phyloP scores from a whole-genome alignment of 1,140 invertebrate species.

The Brachionus rotundiformis region DNA sequence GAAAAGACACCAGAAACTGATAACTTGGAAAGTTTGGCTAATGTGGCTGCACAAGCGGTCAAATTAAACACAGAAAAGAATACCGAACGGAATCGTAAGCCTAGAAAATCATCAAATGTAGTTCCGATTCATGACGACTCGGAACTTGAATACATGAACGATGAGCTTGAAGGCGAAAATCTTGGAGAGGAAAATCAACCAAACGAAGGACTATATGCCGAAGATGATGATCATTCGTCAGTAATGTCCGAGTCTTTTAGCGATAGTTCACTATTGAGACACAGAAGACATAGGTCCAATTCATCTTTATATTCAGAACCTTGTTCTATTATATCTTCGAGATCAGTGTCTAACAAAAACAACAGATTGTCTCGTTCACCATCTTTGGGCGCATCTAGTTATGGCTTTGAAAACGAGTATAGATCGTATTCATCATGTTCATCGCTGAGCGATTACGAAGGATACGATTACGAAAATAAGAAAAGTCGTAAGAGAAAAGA shows the following conservation, averaged over 20 bases:
- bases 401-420: neutral
- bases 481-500: neutral
- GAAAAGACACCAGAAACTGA: neutral
- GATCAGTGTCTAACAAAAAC: neutral
- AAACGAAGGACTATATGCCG: neutral
- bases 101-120: neutral
- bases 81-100: neutral
- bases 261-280: neutral
- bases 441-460: conserved; percentile 9
- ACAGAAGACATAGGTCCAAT: neutral
- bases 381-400: neutral
- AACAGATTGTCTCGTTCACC: neutral
- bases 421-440: conserved; percentile 12
- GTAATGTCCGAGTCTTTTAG: neutral
- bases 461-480: neutral
- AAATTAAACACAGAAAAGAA: neutral
- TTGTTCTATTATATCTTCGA: neutral
- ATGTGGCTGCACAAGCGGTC: neutral
- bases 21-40: conserved; percentile 21
- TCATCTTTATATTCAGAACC: conserved; percentile 6
- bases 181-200: neutral
- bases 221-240: conserved; percentile 22
- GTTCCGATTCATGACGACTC: conserved; percentile 15
- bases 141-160: conserved; percentile 15
- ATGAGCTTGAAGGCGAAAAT: neutral